Percentiles rank a stretch among this genome's conserved stretches.
Conservation (phyloP, 2,797 vertebrate genomes). For the Hafferia zeledoni region DNA sequence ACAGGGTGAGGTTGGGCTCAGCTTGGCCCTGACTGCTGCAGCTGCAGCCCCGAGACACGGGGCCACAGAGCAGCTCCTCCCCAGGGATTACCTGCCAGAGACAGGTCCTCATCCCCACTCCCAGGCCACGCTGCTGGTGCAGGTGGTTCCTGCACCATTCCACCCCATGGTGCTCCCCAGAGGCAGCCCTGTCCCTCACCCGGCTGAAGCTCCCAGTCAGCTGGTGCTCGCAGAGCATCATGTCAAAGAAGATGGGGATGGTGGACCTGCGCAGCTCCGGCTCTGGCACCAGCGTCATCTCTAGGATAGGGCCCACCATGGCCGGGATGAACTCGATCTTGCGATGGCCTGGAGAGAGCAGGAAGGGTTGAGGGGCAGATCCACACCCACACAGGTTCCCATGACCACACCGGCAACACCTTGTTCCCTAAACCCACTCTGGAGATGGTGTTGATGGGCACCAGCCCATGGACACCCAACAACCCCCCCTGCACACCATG, state of each 20-base stretch:
- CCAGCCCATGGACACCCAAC: not conserved
- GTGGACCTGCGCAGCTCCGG: conserved; percentile 64
- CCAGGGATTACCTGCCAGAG: rapidly evolving
- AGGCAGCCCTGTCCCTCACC: not conserved
- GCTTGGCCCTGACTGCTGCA: not conserved
- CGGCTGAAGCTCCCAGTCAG: conserved; percentile 31
- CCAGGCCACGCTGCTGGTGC: rapidly evolving
- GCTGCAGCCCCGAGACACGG: not conserved
- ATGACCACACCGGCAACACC: rapidly evolving
- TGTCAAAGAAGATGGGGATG: conserved; percentile 73
- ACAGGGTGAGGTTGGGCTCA: not conserved
- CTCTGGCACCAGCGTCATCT: conserved; percentile 66
- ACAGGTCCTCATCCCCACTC: rapidly evolving
- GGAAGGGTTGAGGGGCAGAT: not conserved
- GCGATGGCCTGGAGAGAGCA: conserved; percentile 9
- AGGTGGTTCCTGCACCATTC: not conserved
- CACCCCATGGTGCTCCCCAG: not conserved
- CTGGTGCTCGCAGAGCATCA: conserved; percentile 71
- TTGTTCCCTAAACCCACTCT: rapidly evolving
- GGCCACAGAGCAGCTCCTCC: not conserved
- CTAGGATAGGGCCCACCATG: conserved; percentile 71
- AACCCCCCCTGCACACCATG: rapidly evolving
- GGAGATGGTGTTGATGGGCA: rapidly evolving
- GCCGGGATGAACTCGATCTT: conserved; percentile 65
- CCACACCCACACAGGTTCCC: not conserved